Evolutionary conservation across 2,113 vertebrate species (phyloP).

Genomic region (Chascanopsetta lugubris): DNA sequence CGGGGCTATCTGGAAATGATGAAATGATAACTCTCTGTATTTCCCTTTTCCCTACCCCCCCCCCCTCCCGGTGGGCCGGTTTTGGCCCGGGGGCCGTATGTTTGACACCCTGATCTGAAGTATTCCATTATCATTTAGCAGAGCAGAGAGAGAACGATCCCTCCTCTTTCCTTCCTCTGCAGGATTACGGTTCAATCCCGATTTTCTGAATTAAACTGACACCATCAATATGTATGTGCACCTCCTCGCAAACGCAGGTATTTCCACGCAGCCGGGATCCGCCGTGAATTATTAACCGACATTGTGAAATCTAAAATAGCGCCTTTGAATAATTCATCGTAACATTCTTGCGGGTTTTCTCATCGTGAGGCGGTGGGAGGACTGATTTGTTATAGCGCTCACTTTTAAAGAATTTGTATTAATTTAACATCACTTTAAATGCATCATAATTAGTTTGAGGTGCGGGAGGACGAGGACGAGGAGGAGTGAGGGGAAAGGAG

Average conservation of each 20-base stretch:
- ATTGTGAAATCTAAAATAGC: slow-evolving; percentile 73
- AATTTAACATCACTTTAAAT: slow-evolving; percentile 3
- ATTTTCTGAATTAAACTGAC: slow-evolving; percentile 25
- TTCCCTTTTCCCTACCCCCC: no score
- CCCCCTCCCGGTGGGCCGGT: no score
- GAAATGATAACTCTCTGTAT: no score
- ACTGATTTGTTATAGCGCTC: slow-evolving; percentile 41
- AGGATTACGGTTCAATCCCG: slow-evolving; percentile 12
- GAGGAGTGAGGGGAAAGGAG: no score
- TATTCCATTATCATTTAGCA: background rate
- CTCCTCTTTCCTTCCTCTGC: background rate
- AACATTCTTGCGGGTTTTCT: slow-evolving; percentile 50
- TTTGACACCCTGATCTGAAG: no score
- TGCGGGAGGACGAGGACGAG: background rate
- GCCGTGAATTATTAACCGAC: slow-evolving; percentile 72
- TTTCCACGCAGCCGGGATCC: slow-evolving; percentile 62
- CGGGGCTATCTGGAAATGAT: no score
- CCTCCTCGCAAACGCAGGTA: slow-evolving; percentile 48
- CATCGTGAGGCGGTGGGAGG: slow-evolving; percentile 39
- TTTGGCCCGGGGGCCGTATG: no score
- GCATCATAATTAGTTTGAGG: background rate
- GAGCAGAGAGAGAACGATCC: background rate
- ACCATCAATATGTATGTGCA: slow-evolving; percentile 42
- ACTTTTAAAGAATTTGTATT: slow-evolving; percentile 12
- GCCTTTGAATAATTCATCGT: slow-evolving; percentile 75